Evolutionary conservation across 2,113 vertebrate genomes (phyloP), one percentile per base, ranked within the genome.

Genomic region (Australoheros scitulus): DNA sequence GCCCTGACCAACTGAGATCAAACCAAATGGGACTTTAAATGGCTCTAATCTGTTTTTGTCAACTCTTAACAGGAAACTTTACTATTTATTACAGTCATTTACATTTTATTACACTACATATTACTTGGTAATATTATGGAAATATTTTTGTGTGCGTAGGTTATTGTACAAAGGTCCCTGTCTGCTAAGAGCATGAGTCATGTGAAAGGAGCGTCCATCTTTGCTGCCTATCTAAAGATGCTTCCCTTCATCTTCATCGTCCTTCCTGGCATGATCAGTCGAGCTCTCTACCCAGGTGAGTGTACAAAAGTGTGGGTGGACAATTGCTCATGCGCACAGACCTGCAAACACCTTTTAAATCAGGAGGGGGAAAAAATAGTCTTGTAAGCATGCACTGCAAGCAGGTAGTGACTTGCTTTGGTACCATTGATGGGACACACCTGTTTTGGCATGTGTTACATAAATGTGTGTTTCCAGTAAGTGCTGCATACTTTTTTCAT

Each of bases 181-280:
- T 97, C 98, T 1, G 97, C 98, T 1, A 96, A 97, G 93, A 97
- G 95, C 92, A 94, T 97, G 92, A 97, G 95, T 91, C 98, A 99
- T 0, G 96, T 97, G 26, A 99, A 98, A 92, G 97, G 96, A 0
- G 96, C 96, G 1, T 99, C 97, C 47, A 96, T 98, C 93, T 93
- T 99, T 50, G 97, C 97, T 26, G 95, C 97, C 88, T 99, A 96
- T 94, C 95, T 99, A 92, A 98, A 98, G 94, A 94, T 98, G 95
- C 95, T 99, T 81, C 96, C 97, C 36, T 96, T 99, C 94, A 94
- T 96, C 61, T 87, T 99, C 83, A 98, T 98, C 80, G 85, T 98
- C 87, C 95, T 98, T 89, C 97, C 98, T 0, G 98, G 97, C 84
- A 97, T 99, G 98, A 97, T 98, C 93, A 99, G 97, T 95, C 95